Conservation (phyloP, 1,140 invertebrate genomes). For the Drosophila ironensis region DNA sequence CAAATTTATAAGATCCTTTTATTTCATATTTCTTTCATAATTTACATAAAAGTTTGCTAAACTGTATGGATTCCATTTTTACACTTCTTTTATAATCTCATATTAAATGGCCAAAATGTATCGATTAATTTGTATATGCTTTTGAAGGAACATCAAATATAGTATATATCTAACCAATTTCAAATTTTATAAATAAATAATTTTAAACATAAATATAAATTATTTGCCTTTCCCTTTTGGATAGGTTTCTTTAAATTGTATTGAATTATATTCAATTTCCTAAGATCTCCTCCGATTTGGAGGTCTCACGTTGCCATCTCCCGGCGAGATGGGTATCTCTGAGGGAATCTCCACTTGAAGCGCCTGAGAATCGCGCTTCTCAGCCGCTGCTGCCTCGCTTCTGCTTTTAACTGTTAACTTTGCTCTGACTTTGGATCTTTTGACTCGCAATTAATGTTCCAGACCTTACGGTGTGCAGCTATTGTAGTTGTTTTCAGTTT, state of each 20-base stretch:
- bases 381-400: constrained; percentile 5
- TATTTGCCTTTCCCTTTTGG: too few species aligned
- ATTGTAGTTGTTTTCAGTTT: constrained; percentile 23
- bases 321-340: constrained; percentile 16
- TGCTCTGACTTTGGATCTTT: constrained; percentile 44
- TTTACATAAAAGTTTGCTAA: too few species aligned
- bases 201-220: too few species aligned
- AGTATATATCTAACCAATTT: too few species aligned
- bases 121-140: too few species aligned
- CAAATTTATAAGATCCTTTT: too few species aligned
- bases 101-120: too few species aligned
- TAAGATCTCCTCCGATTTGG: not conserved
- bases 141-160: too few species aligned
- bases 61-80: too few species aligned
- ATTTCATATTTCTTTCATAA: too few species aligned
- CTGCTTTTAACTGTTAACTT: constrained; percentile 41
- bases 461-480: constrained; percentile 37
- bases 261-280: not conserved
- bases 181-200: too few species aligned
- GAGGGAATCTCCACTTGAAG: constrained; percentile 33
- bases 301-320: constrained; percentile 5
- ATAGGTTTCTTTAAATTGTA: not conserved
- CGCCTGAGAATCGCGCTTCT: constrained; percentile 35
- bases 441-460: constrained; percentile 62
- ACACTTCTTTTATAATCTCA: too few species aligned